Conservation (phyloP, 2,888 invertebrate genomes). For the Tuta absoluta region DNA sequence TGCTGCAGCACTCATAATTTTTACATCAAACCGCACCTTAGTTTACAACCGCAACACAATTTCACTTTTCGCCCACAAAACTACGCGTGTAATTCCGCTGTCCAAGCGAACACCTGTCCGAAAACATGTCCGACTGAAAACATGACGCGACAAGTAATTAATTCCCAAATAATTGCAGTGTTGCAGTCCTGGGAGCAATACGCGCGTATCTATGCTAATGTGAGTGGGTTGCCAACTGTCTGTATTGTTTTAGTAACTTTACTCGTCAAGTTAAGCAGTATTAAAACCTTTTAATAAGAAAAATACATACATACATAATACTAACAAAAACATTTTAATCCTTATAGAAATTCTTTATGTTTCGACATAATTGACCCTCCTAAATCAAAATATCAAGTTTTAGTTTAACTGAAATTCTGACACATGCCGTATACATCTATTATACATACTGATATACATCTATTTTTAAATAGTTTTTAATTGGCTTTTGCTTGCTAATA, state of each 20-base stretch:
- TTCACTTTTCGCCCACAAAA: neutral
- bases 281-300: too few relatives aligned
- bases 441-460: too few relatives aligned
- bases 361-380: too few relatives aligned
- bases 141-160: constrained; percentile 17
- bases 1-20: neutral
- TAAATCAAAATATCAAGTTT: too few relatives aligned
- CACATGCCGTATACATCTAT: too few relatives aligned
- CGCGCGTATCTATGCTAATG: constrained; percentile 35
- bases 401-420: too few relatives aligned
- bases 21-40: neutral
- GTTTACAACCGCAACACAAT: constrained; percentile 12
- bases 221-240: neutral
- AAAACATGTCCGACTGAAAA: constrained; percentile 5
- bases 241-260: neutral
- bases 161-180: constrained; percentile 21
- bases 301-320: too few relatives aligned
- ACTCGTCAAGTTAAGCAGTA: too few relatives aligned
- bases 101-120: constrained; percentile 1
- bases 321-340: too few relatives aligned
- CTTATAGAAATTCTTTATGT: too few relatives aligned
- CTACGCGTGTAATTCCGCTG: constrained; percentile 1
- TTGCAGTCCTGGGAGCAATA: constrained; percentile 21
- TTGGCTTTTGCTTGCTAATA: too few relatives aligned
- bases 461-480: too few relatives aligned